Evolutionary conservation across 2,888 invertebrate genomes (phyloP), one percentile per base, ranked within the genome.

Genomic region (Megalurothrips usitatus): DNA sequence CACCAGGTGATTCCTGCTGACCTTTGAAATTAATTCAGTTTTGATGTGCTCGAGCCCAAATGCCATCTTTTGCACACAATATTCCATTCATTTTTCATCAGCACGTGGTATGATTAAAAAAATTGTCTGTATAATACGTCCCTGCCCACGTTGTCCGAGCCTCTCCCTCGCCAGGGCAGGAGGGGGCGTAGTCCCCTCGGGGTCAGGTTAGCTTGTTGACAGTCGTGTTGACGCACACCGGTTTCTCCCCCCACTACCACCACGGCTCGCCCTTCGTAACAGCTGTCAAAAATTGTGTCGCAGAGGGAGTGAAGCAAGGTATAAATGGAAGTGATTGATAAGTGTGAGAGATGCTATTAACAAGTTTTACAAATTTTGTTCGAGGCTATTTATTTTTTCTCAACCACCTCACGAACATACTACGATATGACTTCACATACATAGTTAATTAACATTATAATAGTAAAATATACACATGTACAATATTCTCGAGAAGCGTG

Each of bases 381-480:
- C 68, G 68, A 75, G 68, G 68, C 68, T 75, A 23, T 75, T 75
- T 75, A 75, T 75, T 75, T 26, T 58, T 26, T 75, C 68, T 75
- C 68, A 75, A 26, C 68, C 68, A 75, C 68, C 68, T 26, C 26
- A 9, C 68, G 68, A 75, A 75, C 68, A 75, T 75, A 75, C 68
- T 75, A 75, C 68, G 68, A 75, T 75, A 75, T 75, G 68, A 75
- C 68, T 75, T 75, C 68, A 75, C 68, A 75, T 75, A 75, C 68
- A 75, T 75, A 75, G 68, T 75, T 75, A 75, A 75, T 75, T 75
- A 75, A 75, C 68, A 75, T 75, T 75, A 75, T 75, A 75, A 75
- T 75, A 75, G 68, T 75, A 75, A 75, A 75, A 75, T 75, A 75
- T 75, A 75, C 68, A 75, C 68, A 75, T 75, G 68, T 75, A 75